Conservation (phyloP, 1,140 invertebrate species). For the Laodelphax striatellus region DNA sequence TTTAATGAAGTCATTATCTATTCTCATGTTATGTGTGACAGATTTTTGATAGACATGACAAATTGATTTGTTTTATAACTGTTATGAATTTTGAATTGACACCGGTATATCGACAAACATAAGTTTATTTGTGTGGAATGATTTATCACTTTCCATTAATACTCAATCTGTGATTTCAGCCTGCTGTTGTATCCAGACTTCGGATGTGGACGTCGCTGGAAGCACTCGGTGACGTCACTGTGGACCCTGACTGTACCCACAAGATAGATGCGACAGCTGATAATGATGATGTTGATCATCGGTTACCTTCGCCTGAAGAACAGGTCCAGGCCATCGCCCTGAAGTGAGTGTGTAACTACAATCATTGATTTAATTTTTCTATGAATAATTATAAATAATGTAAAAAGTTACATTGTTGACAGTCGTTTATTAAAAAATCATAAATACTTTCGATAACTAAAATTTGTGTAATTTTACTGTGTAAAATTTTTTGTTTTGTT, state of each 20-base stretch:
- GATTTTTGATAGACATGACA: no score
- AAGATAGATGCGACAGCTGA: constrained; percentile 32
- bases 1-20: no score
- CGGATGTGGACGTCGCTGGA: constrained; percentile 74
- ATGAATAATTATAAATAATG: neutral
- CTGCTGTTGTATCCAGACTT: constrained; percentile 62
- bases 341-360: constrained; percentile 47
- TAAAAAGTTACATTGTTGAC: no score
- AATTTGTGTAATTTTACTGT: no score
- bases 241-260: constrained; percentile 57
- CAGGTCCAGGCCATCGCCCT: constrained; percentile 63
- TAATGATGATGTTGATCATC: constrained; percentile 51
- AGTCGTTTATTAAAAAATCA: no score
- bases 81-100: no score
- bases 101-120: no score
- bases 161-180: constrained; percentile 40
- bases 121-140: neutral
- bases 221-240: constrained; percentile 68
- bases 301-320: constrained; percentile 70
- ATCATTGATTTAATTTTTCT: neutral
- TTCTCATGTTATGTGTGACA: no score
- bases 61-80: no score
- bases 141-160: constrained; percentile 7
- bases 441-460: no score
- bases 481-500: no score